phyloP scores from a whole-genome alignment of 2,113 vertebrate genomes.

The Macrotis lagotis region DNA sequence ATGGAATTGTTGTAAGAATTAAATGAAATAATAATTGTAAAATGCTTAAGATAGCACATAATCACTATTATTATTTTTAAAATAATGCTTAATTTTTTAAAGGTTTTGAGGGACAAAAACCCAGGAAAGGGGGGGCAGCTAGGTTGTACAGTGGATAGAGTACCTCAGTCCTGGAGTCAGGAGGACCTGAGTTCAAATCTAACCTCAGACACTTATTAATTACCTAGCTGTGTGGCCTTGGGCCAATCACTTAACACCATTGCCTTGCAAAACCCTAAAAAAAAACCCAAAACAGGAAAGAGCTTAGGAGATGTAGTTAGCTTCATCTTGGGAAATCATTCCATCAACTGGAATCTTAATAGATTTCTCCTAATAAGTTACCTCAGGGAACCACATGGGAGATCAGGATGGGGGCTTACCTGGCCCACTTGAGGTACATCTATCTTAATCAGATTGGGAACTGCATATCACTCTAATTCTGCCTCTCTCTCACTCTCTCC shows the following conservation, averaged over 20 bases:
- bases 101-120: not conserved
- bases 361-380: fast-evolving
- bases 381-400: not conserved
- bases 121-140: no score
- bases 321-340: not conserved
- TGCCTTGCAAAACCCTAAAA: no score
- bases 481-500: not conserved
- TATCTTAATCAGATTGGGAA: not conserved
- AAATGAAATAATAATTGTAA: not conserved
- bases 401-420: not conserved
- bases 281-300: no score
- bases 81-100: not conserved
- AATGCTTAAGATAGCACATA: not conserved
- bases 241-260: no score
- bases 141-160: no score
- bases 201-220: no score
- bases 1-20: not conserved
- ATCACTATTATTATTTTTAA: not conserved
- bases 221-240: no score
- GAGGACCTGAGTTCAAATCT: no score
- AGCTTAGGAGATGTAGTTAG: not conserved
- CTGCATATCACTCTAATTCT: not conserved
- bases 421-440: not conserved
- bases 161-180: no score
- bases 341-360: not conserved